Evolutionary conservation across 2,888 invertebrate species (phyloP), one percentile per base, ranked within the genome.

Genomic region (Acanthosepion lycidas): DNA sequence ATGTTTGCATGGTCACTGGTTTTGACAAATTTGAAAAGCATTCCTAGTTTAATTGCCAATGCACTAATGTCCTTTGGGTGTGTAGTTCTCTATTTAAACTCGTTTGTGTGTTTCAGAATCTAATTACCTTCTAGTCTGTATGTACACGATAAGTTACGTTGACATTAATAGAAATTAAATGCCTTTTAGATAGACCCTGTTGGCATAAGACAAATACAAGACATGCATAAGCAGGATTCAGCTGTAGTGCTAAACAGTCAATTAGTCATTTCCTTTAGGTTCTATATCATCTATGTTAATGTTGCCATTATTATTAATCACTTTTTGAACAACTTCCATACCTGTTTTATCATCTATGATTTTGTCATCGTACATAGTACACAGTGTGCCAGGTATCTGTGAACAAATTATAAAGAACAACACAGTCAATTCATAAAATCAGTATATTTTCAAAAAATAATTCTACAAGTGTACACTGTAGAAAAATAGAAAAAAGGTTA

Each of bases 91-190:
- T 78, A 78, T 78, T 33, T n/a, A n/a, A 78, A 78, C 20, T n/a
- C n/a, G 33, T 78, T 78, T 78, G 12, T 78, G 78, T n/a, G 9
- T 1, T 78, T 78, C 78, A n/a, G 78, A n/a, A 15, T 78, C 78
- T 78, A 78, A 78, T 78, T 78, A 78, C 78, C 18, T 9, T 78
- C 12, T 12, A n/a, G n/a, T 78, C 78, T 78, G 78, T 78, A n/a
- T 78, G 78, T n/a, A n/a, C n/a, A 15, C n/a, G 9, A 78, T 78
- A 78, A 78, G 78, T 78, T 78, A 78, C n/a, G 78, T 78, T 78
- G 78, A 78, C 78, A 78, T 15, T 78, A n/a, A 78, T 78, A 78
- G 78, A n/a, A 78, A 78, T 78, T 78, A 78, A n/a, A 78, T n/a
- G 78, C n/a, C 33, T 6, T n/a, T 78, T 78, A 33, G 33, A 33